phyloP scores from a whole-genome alignment of 2,797 vertebrate genomes.

The Lithobates pipiens region DNA sequence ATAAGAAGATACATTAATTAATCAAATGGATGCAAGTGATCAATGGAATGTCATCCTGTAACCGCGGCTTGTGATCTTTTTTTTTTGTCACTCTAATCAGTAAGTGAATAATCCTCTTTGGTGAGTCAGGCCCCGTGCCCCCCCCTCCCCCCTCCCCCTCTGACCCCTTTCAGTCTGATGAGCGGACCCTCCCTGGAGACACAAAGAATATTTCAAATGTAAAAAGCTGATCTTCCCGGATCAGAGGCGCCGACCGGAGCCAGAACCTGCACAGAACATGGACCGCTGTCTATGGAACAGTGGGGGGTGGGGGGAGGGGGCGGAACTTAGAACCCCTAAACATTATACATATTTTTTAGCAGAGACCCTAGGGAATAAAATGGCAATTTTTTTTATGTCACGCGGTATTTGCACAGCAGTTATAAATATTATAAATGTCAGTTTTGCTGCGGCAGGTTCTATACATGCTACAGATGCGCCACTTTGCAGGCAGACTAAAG shows the following conservation, averaged over 20 bases:
- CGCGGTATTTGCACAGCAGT: too few relatives aligned
- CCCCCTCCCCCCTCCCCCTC: not conserved
- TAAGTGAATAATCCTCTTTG: conserved; percentile 25
- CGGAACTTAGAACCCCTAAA: too few relatives aligned
- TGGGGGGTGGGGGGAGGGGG: not conserved
- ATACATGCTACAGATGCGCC: too few relatives aligned
- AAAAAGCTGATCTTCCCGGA: conserved; percentile 37
- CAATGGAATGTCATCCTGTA: not conserved
- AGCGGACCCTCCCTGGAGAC: not conserved
- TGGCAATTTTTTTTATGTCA: too few relatives aligned
- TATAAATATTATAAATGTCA: too few relatives aligned
- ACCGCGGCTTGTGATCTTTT: not conserved
- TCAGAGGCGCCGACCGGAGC: not conserved
- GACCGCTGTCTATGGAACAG: not conserved
- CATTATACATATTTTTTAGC: too few relatives aligned
- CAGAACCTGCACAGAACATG: not conserved
- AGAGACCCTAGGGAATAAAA: too few relatives aligned
- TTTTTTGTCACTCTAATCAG: conserved; percentile 15
- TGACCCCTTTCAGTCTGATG: conserved; percentile 39
- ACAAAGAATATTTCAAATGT: conserved; percentile 19
- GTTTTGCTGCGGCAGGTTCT: too few relatives aligned
- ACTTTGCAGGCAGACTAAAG: too few relatives aligned
- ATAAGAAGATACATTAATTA: conserved; percentile 11
- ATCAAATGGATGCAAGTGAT: conserved; percentile 22
- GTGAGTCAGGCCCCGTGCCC: not conserved